Evolutionary conservation across 2,797 vertebrate genomes (phyloP), one percentile per base, ranked within the genome.

Genomic region (Phrynocephalus guinanensis): DNA sequence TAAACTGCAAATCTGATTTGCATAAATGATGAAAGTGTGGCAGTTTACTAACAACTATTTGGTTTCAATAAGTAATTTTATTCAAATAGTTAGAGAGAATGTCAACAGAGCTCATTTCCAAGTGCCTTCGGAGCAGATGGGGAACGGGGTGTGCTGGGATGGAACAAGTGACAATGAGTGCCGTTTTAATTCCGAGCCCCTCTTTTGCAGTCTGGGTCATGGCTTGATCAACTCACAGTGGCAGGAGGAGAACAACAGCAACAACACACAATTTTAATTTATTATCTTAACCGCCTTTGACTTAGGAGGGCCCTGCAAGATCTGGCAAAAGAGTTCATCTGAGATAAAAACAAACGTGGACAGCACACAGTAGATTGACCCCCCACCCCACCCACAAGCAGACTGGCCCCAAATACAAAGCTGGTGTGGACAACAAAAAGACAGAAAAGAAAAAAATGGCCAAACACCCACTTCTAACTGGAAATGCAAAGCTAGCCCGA

Each of bases 1-100:
- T 52, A 91, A 92, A 90, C 84, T 56, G 88, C 89, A 83, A 88
- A 70, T 72, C 33, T 90, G 72, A 87, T 95, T 89, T 93, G 88
- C 82, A 84, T 80, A 92, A 91, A 91, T 87, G 85, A 93, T 87
- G 89, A 87, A 91, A 93, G 88, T 28, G n/a, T 28, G 91, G 93
- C 91, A 88, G 93, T 93, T 89, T 93, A 80, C 92, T 94, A 86
- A 90, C 94, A 93, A 92, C 93, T 73, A 50, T 89, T 94, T 91
- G 90, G 88, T 82, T 89, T 52, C 66, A 90, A 85, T 87, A 91
- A 90, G 91, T 94, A 84, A 90, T 95, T 96, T 94, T 93, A 93
- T 94, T 91, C 91, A 92, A 95, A 93, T 44, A 94, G 76, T 89
- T 90, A 90, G 84, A 84, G 78, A 92, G 82, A 94, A 93, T 88